Base-by-base conservation (phyloP, 2,797 vertebrate genomes). In the Chrosomus eos region DNA sequence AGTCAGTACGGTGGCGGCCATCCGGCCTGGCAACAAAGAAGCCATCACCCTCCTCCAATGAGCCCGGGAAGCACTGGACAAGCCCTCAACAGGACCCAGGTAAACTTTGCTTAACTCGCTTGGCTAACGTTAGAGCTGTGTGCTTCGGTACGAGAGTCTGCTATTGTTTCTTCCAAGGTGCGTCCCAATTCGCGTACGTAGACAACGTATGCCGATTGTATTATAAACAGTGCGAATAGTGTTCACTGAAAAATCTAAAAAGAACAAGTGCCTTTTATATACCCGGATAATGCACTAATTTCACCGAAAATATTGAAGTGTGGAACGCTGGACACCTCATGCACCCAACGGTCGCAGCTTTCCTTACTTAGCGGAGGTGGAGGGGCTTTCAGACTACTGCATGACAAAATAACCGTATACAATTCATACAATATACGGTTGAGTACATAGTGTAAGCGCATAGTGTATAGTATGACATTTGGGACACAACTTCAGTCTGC, bases 51-150 rank as follows among this genome's bases (percentile, higher is more conserved):
- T 89, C 93, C 97, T 93, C 97, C 97, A 89, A 96, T 97, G 94
- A 99, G 97, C 94, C 97, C 97, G 86, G 97, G 97, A 88, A 98
- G 95, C 95, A 97, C 92, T 86, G 97, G 96, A 91, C 97, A 97
- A 86, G 89, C 95, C 88, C 95, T 96, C 86, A 94, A 87, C 95
- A 95, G 97, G 92, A 97, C 94, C 87, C 97, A 97, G 98, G 98
- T 98, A 97, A 96, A 93, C 89, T 91, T 86, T 90, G 86, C 88
- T 86, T 45, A 72, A 82, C 90, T 68, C 84, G 82, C 91, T 91
- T 40, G 58, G 70, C 45, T 78, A 40, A 40, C 8, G 38, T 40
- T 43, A 74, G 67, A 80, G 82, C 89, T 79, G 83, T 66, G 90
- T 88, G 92, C 87, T 92, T 91, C 92, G 87, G 92, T 92, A 92